phyloP scores from a whole-genome alignment of 1,140 invertebrate species.

The Palaemon carinicauda region DNA sequence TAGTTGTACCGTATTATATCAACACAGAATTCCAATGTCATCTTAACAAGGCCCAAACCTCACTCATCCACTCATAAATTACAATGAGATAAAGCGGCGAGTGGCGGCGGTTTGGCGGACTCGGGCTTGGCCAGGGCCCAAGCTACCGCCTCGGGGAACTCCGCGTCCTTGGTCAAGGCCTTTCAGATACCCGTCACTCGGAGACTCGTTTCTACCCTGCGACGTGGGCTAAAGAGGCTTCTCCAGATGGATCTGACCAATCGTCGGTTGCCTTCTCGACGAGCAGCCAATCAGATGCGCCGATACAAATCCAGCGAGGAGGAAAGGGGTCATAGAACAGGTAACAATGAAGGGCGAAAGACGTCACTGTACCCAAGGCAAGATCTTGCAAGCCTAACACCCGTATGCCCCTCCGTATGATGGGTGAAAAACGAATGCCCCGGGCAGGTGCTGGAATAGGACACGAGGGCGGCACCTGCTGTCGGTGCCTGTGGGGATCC shows the following conservation, averaged over 20 bases:
- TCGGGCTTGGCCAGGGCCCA: slow-evolving; percentile 13
- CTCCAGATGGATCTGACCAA: slow-evolving; percentile 20
- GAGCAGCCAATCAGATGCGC: background rate
- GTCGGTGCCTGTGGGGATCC: background rate
- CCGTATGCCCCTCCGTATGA: slow-evolving; percentile 5
- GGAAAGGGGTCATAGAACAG: slow-evolving; percentile 37
- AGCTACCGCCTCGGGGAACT: slow-evolving; percentile 31
- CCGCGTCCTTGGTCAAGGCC: slow-evolving; percentile 52
- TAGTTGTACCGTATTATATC: no score
- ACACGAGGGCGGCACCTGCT: background rate
- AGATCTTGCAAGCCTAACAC: slow-evolving; percentile 10
- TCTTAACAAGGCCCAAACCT: background rate
- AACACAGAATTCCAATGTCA: background rate
- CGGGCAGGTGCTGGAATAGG: background rate
- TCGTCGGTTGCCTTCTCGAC: background rate
- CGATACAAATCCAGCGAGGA: slow-evolving; percentile 18
- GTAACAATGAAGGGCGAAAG: slow-evolving; percentile 30
- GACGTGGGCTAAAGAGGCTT: slow-evolving; percentile 17
- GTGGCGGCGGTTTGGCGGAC: background rate
- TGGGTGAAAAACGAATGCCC: background rate
- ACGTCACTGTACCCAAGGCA: slow-evolving; percentile 20
- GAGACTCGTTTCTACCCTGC: background rate
- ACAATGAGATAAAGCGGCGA: slow-evolving; percentile 31
- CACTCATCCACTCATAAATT: slow-evolving; percentile 34
- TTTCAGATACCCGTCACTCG: background rate